Evolutionary conservation across 2,113 vertebrate genomes (phyloP), one percentile per base, ranked within the genome.

Genomic region (Oncorhynchus mykiss): DNA sequence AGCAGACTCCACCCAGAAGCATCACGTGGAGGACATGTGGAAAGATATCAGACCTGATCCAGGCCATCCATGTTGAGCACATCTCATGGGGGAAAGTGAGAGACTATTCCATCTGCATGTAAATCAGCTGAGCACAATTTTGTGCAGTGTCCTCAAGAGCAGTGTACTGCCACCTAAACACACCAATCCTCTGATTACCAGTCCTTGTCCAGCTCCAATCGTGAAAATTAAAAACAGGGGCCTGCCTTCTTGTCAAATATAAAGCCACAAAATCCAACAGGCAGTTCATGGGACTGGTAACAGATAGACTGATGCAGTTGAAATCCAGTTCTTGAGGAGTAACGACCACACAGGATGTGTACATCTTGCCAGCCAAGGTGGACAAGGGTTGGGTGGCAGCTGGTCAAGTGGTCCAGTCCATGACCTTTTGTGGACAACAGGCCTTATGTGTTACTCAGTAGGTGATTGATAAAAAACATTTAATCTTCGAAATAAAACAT

Each of bases 201-300:
- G 45, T 27, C n/a, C 31, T 27, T 20, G 18, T 14, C 9, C 45
- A 66, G 6, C 73, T n/a, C 11, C 24, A 14, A 24, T 22, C 13
- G 13, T 18, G 22, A 49, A 48, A 9, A 67, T 51, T 18, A 31
- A 74, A 51, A 18, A 48, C 62, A 18, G 73, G 45, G 39, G 45
- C 67, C 16, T 74, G 73, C 45, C 11, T 74, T 2, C 20, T 74
- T 2, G 24, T 74, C 20, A 29, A 31, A 31, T 20, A 18, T 70
- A 70, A 48, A 13, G 18, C 69, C 31, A 70, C 25, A 3, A 73
- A 64, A 73, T 73, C 25, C 18, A 31, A 31, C 59, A 73, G 72
- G 29, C 16, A 31, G 25, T 73, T 73, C 62, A 59, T 13, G 3
- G 34, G 34, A 39, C 34, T 39, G 34, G 6, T 39, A 39, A 39